Percentiles rank a stretch among this genome's conserved stretches.
Evolutionary conservation across 2,113 vertebrate genomes (phyloP).

Genomic region (Megaceryle maxima): DNA sequence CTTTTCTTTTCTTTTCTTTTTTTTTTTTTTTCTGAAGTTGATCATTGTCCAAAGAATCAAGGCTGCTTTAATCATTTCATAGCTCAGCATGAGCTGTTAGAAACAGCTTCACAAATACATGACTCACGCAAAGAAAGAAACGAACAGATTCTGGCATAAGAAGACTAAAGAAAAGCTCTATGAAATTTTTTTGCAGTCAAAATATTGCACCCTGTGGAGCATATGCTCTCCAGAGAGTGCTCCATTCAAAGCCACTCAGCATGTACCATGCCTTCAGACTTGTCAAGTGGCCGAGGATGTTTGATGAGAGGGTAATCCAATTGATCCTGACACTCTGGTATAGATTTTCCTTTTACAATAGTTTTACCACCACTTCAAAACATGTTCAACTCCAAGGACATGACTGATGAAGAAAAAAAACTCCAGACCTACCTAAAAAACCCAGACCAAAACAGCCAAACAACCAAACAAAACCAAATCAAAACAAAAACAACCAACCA

Average conservation of each 20-base stretch:
- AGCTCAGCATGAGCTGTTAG: background rate
- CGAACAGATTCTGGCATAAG: background rate
- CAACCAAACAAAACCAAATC: too few species aligned
- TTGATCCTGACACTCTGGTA: background rate
- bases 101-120: background rate
- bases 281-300: background rate
- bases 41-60: background rate
- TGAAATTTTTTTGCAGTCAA: background rate
- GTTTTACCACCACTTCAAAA: background rate
- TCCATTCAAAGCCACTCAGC: background rate
- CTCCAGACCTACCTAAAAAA: background rate
- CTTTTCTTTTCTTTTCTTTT: too few species aligned
- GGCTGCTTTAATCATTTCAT: conserved; percentile 10
- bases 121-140: background rate
- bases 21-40: background rate
- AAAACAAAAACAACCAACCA: background rate
- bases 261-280: background rate
- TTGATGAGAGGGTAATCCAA: background rate
- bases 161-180: background rate
- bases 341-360: background rate
- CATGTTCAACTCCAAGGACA: background rate
- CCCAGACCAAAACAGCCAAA: too few species aligned
- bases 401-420: background rate
- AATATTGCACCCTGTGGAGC: background rate
- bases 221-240: background rate